Percentiles rank a stretch among this genome's conserved stretches.
These are phyloP conservation scores for Sebastes kiyomatsui DNA, from an alignment of 2,797 vertebrate genomes.

Conservation along the genomic window DNA sequence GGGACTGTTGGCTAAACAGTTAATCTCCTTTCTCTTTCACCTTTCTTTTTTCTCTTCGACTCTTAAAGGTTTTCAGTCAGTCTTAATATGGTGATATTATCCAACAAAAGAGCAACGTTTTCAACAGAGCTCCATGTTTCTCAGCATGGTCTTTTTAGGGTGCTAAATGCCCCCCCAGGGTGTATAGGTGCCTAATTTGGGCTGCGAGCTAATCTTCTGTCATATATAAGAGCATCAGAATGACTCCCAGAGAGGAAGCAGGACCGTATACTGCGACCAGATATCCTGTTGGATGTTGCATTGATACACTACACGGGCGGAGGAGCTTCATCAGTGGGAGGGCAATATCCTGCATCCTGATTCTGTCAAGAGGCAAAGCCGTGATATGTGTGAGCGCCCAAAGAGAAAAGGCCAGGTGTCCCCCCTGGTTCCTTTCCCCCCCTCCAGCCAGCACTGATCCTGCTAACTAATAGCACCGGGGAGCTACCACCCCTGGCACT, in stretches of 20 bases:
- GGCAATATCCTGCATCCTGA: conserved; percentile 78
- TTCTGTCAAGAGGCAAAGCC: conserved; percentile 58
- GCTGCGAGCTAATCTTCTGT: conserved; percentile 18
- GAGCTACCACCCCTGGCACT: conserved; percentile 63
- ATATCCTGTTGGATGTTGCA: conserved; percentile 37
- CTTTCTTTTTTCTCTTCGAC: background rate
- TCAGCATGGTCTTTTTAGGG: background rate
- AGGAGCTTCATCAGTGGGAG: conserved; percentile 68
- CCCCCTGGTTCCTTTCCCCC: conserved; percentile 10
- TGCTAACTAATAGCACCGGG: conserved; percentile 59
- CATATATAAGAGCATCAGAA: conserved; percentile 1
- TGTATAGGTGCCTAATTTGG: background rate
- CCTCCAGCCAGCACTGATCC: conserved; percentile 54
- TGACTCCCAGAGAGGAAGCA: background rate
- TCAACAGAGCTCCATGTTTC: conserved; percentile 3
- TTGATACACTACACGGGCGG: conserved; percentile 46
- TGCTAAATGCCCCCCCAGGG: background rate
- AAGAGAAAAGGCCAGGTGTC: conserved; percentile 80
- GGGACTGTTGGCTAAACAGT: conserved; percentile 41
- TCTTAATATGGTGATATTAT: conserved; percentile 46
- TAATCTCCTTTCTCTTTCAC: conserved; percentile 13
- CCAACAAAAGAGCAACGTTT: conserved; percentile 6
- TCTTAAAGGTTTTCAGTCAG: conserved; percentile 6
- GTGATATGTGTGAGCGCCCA: conserved; percentile 72
- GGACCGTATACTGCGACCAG: conserved; percentile 1